Base-by-base conservation (phyloP, 2,888 invertebrate species). In the Nomada hirtipes region DNA sequence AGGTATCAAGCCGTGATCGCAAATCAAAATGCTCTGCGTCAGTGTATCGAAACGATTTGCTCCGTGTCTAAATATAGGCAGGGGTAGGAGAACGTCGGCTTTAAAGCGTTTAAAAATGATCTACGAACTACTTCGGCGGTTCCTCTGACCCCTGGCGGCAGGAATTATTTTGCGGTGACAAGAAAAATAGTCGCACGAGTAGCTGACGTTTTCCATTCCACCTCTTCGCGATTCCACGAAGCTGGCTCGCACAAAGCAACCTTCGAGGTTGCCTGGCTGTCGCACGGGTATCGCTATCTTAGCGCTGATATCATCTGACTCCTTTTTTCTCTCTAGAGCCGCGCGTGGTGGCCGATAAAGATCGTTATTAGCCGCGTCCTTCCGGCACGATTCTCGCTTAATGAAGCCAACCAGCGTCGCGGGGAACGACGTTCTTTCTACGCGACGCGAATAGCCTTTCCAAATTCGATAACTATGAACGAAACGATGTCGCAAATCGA, bases 311-410 rank as follows among this genome's bases (percentile, higher is more conserved):
- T 71, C 78, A 85, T 79, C 76, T 64, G 26, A 26, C 70, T 79
- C 50, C 10, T 60, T 29, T 76, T 77, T 42, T 47, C 26, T 36
- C 36, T 23, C 7, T 57, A n/a, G 13, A 20, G 67, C 23, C 47
- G 60, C 64, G 52, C 50, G 26, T 47, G 26, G 36, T 20, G 29
- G 47, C 2, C 42, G 69, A 86, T 74, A 76, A 80, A 63, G 53
- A 83, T 86, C 80, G 53, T 79, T 79, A 83, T 76, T 64, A 83
- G 74, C 82, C 26, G 52, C 50, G 70, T 57, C 73, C 76, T 85
- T 76, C 67, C 70, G 71, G 74, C 68, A 76, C 61, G 79, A 72
- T 59, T 76, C 59, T 73, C 57, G 50, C 52, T 64, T 77, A 77
- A 77, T 69, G 69, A 82, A 79, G 60, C 61, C 26, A 11, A 42